Evolutionary conservation across 2,888 invertebrate genomes (phyloP).

Genomic region (Epistrophe eligans): DNA sequence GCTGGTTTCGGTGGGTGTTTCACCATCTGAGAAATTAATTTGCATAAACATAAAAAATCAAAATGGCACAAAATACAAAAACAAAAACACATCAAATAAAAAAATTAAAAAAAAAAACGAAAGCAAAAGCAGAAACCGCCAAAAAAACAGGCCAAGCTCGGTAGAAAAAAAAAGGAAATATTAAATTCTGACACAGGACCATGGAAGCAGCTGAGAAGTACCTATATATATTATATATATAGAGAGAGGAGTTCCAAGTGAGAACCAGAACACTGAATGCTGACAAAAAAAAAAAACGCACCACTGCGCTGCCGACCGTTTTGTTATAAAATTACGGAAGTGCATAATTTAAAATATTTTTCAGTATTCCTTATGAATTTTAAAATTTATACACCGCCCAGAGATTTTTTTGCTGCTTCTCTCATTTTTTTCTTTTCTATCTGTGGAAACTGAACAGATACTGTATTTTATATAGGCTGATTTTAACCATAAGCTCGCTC

Average conservation of each 20-base stretch:
- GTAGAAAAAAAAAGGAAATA: conserved; percentile 19
- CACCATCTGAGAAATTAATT: conserved; percentile 66
- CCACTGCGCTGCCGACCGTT: conserved; percentile 23
- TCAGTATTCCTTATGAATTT: conserved; percentile 73
- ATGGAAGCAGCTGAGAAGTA: conserved; percentile 19
- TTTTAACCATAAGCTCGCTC: conserved; percentile 47
- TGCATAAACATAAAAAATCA: conserved; percentile 43
- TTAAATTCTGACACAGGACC: conserved; percentile 37
- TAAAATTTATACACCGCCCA: conserved; percentile 64
- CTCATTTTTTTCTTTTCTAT: not conserved
- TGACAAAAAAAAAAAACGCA: conserved; percentile 38
- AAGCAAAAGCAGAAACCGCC: conserved; percentile 14
- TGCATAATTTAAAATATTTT: conserved; percentile 76
- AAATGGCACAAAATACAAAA: conserved; percentile 33
- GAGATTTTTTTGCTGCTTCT: not conserved
- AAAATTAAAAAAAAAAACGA: not conserved
- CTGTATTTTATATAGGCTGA: conserved; percentile 53
- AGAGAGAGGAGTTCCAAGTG: not conserved
- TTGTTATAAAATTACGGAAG: conserved; percentile 74
- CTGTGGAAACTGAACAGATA: not conserved
- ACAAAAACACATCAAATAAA: not conserved
- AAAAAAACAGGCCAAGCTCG: conserved; percentile 40
- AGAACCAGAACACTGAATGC: conserved; percentile 7
- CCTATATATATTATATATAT: not conserved
- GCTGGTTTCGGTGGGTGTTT: conserved; percentile 38